Evolutionary conservation across 2,888 invertebrate species (phyloP).

Genomic region (Ochropacha duplaris): DNA sequence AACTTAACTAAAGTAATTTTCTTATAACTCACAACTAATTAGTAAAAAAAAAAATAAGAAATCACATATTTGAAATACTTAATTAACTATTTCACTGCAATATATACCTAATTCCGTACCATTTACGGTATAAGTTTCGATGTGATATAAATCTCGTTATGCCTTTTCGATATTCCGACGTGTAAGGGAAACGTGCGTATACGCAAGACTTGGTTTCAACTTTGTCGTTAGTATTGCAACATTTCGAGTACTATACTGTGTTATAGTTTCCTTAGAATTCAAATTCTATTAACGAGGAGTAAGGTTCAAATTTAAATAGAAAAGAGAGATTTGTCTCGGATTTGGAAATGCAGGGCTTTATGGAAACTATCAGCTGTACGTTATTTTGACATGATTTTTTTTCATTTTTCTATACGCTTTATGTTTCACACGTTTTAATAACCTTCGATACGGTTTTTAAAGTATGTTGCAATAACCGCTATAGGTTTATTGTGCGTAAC

Average conservation of each 20-base stretch:
- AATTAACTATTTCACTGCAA: not conserved
- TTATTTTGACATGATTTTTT: not conserved
- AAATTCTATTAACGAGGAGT: not conserved
- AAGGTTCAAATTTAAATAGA: not conserved
- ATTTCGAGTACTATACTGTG: not conserved
- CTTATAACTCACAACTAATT: not conserved
- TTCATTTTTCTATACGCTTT: not conserved
- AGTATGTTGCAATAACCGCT: not conserved
- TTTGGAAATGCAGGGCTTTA: not conserved
- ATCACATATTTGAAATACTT: not conserved
- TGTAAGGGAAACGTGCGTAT: slow-evolving; percentile 21
- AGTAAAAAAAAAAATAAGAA: not conserved
- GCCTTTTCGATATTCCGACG: slow-evolving; percentile 1
- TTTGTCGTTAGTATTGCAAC: slow-evolving; percentile 32
- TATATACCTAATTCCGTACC: not conserved
- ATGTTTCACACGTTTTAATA: not conserved
- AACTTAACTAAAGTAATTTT: not conserved
- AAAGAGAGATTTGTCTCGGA: not conserved
- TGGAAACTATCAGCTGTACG: slow-evolving; percentile 3
- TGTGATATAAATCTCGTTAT: not conserved
- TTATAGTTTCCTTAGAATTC: not conserved
- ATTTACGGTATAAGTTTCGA: not conserved
- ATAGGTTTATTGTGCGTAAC: not conserved
- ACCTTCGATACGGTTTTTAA: not conserved
- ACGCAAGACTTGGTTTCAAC: slow-evolving; percentile 29